A percentile compares a stretch with the other conserved stretches of the same genome.
phyloP scores from a whole-genome alignment of 2,797 vertebrate genomes.

The Anniella stebbinsi region DNA sequence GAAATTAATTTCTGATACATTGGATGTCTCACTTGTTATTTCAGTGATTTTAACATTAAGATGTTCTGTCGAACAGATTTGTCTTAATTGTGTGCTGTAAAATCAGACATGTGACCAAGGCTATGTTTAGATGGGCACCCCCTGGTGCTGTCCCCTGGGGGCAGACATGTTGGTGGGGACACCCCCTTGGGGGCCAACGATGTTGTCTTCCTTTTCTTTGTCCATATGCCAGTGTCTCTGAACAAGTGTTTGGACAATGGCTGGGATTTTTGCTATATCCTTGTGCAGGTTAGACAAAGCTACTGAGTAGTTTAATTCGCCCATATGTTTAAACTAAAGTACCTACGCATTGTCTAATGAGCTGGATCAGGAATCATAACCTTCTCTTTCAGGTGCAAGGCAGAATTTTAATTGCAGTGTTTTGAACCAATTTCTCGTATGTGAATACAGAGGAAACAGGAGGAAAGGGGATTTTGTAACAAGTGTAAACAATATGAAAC shows the following conservation, averaged over 20 bases:
- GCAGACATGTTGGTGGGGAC: too few relatives aligned
- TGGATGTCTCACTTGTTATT: too few relatives aligned
- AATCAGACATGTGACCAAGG: too few relatives aligned
- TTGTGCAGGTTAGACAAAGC: background rate
- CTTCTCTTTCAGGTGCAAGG: conserved; percentile 21
- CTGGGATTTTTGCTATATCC: background rate
- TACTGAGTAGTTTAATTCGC: conserved; percentile 4
- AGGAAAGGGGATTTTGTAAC: conserved; percentile 8
- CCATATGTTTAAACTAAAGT: conserved; percentile 16
- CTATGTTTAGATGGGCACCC: too few relatives aligned
- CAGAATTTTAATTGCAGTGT: background rate
- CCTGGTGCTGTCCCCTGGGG: too few relatives aligned
- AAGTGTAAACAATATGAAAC: conserved; percentile 34
- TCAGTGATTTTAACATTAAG: too few relatives aligned
- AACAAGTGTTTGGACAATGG: background rate
- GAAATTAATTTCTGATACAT: too few relatives aligned
- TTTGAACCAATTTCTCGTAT: conserved; percentile 32
- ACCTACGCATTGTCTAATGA: background rate
- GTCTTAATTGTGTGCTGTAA: too few relatives aligned
- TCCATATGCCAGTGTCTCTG: background rate
- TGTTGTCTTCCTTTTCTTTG: too few relatives aligned
- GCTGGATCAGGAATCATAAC: conserved; percentile 24
- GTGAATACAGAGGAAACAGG: background rate
- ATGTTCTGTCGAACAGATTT: too few relatives aligned
- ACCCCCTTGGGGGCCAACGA: too few relatives aligned